Conservation (phyloP, 2,888 invertebrate genomes). For the Parelbella ahira region DNA sequence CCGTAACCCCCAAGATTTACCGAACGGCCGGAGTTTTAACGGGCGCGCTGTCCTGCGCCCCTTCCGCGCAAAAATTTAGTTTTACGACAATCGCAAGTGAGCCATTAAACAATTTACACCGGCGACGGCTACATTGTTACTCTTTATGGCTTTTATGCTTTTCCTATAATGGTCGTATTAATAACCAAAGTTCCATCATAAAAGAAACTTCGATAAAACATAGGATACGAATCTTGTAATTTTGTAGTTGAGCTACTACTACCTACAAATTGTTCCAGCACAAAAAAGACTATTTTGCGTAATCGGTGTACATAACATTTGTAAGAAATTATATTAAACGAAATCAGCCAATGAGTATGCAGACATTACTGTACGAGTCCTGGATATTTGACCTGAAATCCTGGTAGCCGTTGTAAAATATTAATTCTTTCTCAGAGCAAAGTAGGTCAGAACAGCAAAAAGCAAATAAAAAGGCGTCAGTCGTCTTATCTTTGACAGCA, state of each 20-base stretch:
- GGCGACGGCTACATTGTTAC: slow-evolving; percentile 42
- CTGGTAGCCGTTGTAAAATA: too few relatives aligned
- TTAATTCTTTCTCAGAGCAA: too few relatives aligned
- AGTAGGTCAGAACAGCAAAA: slow-evolving; percentile 4
- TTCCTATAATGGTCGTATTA: slow-evolving; percentile 27
- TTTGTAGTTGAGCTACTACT: too few relatives aligned
- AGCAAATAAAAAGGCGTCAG: slow-evolving; percentile 10
- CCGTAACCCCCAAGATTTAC: slow-evolving; percentile 74
- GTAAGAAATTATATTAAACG: too few relatives aligned
- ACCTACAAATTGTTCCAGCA: too few relatives aligned
- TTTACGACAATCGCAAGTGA: slow-evolving; percentile 65
- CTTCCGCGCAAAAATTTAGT: slow-evolving; percentile 56
- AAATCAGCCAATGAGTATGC: too few relatives aligned
- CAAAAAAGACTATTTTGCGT: too few relatives aligned
- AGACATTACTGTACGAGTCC: too few relatives aligned
- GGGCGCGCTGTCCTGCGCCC: slow-evolving; percentile 49
- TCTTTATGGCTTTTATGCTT: slow-evolving; percentile 34
- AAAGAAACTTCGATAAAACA: too few relatives aligned
- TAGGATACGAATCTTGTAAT: too few relatives aligned
- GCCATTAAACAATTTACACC: slow-evolving; percentile 57
- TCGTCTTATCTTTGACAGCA: slow-evolving; percentile 7
- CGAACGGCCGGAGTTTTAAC: slow-evolving; percentile 70
- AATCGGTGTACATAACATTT: too few relatives aligned
- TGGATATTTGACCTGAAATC: too few relatives aligned
- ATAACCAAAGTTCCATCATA: slow-evolving; percentile 18